Base-by-base conservation (phyloP, 2,797 vertebrate species). In the Garrulus glandarius region DNA sequence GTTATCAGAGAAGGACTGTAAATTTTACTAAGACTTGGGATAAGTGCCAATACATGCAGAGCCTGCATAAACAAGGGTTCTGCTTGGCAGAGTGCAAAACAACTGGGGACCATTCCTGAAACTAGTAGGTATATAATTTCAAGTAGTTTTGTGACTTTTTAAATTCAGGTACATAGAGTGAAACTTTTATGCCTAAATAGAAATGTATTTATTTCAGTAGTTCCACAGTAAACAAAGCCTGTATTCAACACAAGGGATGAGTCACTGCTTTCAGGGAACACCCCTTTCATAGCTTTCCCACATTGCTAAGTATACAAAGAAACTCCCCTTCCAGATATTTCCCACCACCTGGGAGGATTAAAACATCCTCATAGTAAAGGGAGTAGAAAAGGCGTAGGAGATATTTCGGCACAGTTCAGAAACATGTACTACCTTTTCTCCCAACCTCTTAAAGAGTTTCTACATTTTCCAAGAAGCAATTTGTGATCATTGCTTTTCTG, bases 181-280 rank as follows among this genome's bases (percentile, higher is more conserved):
- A 41, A 91, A 37, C 18, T 63, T 60, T 46, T 36, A 64, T 82
- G 10, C 8, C 41, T 60, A 72, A 69, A 81, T 69, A 81, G 69
- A 94, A 82, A 70, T 13, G 2, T 61, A 18, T 36, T 43, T 81
- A 36, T 86, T 91, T 87, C 52, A 88, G 72, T 24, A 84, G 37
- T 49, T 79, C 49, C 47, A 67, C 36, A 36, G 34, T 39, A 90
- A 88, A 86, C 59, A 72, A 89, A 91, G 59, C 32, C 53, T 78
- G 13, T 47, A 76, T 88, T 96, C 55, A 86, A 49, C 67, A 41
- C 55, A 29, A 22, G 43, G 13, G 39, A 87, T 95, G 91, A 97
- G 63, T 96, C 93, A 95, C 16, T 44, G n/a, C 63, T 90, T 86
- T 92, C 82, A 94, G 95, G 91, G 72, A 93, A 92, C 91, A 93